These are phyloP conservation scores for Drosophila silvestris DNA, from an alignment of 2,888 invertebrate species.

Conservation along the genomic window DNA sequence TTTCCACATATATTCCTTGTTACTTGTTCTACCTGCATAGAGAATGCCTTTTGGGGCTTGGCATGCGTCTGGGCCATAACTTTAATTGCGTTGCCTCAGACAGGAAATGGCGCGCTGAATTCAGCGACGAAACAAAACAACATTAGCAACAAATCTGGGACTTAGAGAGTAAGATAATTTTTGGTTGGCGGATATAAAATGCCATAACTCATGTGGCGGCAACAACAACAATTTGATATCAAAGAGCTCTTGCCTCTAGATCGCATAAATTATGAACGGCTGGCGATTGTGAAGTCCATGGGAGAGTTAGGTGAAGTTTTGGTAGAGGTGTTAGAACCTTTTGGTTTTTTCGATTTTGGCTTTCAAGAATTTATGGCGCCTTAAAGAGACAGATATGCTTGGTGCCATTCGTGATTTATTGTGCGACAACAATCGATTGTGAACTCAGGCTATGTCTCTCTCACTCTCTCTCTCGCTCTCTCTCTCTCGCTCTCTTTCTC, in stretches of 20 bases:
- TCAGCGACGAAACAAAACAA: constrained; percentile 25
- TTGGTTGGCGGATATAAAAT: constrained; percentile 67
- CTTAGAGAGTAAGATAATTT: constrained; percentile 38
- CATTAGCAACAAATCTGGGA: constrained; percentile 27
- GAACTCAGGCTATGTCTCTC: constrained; percentile 2
- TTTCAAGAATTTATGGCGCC: constrained; percentile 73
- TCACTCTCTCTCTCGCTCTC: not conserved
- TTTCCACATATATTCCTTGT: not conserved
- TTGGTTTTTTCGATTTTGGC: constrained; percentile 29
- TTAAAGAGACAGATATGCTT: constrained; percentile 71
- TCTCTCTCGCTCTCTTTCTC: constrained; percentile 8
- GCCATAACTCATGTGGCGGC: constrained; percentile 72
- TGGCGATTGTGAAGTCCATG: constrained; percentile 47
- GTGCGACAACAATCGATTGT: constrained; percentile 70
- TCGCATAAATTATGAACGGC: constrained; percentile 70
- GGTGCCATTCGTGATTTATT: constrained; percentile 77
- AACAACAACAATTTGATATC: constrained; percentile 72
- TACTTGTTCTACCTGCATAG: constrained; percentile 21
- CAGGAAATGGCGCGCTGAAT: constrained; percentile 45
- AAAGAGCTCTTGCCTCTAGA: constrained; percentile 60
- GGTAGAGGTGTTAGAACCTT: constrained; percentile 76
- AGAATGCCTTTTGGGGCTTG: constrained; percentile 21
- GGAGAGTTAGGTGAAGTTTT: constrained; percentile 25
- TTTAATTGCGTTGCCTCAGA: constrained; percentile 46
- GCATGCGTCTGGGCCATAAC: constrained; percentile 39